Percentiles rank a stretch among this genome's conserved stretches.
phyloP scores from a whole-genome alignment of 2,113 vertebrate species.

The Myodes glareolus region DNA sequence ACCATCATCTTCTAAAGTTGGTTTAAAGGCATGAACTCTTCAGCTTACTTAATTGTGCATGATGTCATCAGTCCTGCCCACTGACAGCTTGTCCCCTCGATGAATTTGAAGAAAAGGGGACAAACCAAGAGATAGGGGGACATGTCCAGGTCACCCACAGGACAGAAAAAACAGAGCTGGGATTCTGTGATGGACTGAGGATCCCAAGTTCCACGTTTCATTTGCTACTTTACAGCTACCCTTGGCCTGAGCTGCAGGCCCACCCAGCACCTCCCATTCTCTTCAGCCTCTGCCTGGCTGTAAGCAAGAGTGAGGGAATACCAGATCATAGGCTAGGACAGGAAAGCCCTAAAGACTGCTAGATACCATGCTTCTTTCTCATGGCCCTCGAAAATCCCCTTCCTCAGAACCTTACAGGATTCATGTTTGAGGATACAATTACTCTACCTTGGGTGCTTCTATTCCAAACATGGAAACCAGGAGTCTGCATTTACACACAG shows the following conservation, averaged over 20 bases:
- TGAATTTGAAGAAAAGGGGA: not conserved
- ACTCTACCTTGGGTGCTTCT: too few species aligned
- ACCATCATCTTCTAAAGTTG: not conserved
- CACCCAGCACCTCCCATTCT: too few species aligned
- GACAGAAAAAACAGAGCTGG: not conserved
- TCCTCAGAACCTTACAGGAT: not conserved
- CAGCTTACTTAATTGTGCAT: fast-evolving
- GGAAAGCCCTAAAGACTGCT: not conserved
- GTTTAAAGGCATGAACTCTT: not conserved
- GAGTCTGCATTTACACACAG: not conserved
- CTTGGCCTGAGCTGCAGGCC: not conserved
- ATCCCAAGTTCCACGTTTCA: not conserved
- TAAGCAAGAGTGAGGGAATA: not conserved
- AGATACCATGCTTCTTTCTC: not conserved
- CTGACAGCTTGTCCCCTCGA: not conserved
- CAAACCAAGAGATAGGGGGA: not conserved
- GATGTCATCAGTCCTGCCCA: not conserved
- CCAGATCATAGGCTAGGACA: not conserved
- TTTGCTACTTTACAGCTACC: not conserved
- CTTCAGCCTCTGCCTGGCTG: not conserved
- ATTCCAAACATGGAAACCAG: not conserved
- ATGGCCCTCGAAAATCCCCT: too few species aligned
- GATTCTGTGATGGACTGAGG: not conserved
- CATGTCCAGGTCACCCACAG: not conserved
- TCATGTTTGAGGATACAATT: not conserved